A percentile compares a stretch with the other conserved stretches of the same genome.
Evolutionary conservation across 2,888 invertebrate genomes (phyloP).

Genomic region (Serripes groenlandicus): DNA sequence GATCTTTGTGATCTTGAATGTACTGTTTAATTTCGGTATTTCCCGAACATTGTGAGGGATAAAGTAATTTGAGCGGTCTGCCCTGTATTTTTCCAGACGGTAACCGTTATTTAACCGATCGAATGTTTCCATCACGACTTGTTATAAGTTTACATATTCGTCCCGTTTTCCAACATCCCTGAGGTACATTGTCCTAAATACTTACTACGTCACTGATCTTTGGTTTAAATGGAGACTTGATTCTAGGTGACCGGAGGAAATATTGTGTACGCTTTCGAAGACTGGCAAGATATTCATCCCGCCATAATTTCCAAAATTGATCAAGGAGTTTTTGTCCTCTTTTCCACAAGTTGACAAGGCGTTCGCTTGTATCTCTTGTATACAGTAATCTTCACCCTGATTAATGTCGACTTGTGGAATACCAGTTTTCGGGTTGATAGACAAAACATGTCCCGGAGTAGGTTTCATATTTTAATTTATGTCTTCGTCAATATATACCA

Average conservation of each 20-base stretch:
- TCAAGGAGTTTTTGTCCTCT: conserved; percentile 14
- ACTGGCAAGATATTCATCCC: conserved; percentile 36
- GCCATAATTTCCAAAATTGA: conserved; percentile 40
- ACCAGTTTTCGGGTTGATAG: conserved; percentile 35
- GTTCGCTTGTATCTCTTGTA: neutral
- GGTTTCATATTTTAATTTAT: conserved; percentile 34
- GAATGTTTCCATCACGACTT: conserved; percentile 28
- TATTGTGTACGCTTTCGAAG: conserved; percentile 37
- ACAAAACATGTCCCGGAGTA: conserved; percentile 36
- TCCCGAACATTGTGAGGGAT: neutral
- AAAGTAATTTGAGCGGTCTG: conserved; percentile 12
- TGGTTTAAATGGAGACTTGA: conserved; percentile 18
- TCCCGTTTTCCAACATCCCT: conserved; percentile 27
- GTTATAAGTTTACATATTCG: conserved; percentile 4
- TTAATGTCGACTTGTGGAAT: conserved; percentile 22
- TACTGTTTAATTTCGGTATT: neutral
- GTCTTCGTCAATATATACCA: conserved; percentile 44
- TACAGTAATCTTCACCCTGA: neutral
- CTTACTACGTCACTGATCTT: conserved; percentile 36
- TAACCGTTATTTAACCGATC: conserved; percentile 27
- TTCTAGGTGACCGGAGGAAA: conserved; percentile 12
- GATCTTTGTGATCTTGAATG: too few relatives aligned
- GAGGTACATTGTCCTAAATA: conserved; percentile 23
- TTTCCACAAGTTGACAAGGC: conserved; percentile 3
- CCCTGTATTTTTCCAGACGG: conserved; percentile 19